Conservation (phyloP, 2,113 vertebrate species). For the Myodes glareolus region DNA sequence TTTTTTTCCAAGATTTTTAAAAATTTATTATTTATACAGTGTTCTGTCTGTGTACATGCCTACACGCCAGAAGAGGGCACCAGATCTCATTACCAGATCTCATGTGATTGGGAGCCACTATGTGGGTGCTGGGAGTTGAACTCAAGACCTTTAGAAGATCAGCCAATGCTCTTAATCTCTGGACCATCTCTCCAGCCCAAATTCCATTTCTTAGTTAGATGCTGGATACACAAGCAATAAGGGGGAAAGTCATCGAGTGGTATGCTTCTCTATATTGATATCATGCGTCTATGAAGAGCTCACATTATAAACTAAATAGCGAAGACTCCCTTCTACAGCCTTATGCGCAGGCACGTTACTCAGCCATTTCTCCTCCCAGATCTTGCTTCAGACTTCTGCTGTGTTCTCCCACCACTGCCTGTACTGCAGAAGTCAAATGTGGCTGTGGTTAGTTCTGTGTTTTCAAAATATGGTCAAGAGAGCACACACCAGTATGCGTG, state of each 20-base stretch:
- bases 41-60: too few species aligned
- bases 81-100: too few species aligned
- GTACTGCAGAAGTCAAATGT: not conserved
- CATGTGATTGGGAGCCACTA: too few species aligned
- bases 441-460: not conserved
- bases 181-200: not conserved
- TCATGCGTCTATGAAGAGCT: not conserved
- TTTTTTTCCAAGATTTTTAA: too few species aligned
- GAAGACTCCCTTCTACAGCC: not conserved
- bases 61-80: too few species aligned
- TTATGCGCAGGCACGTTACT: not conserved
- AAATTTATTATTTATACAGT: too few species aligned
- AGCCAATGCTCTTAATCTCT: too few species aligned
- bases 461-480: not conserved
- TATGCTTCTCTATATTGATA: not conserved
- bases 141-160: too few species aligned
- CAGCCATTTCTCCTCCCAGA: not conserved
- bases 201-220: not conserved
- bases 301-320: not conserved
- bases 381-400: not conserved
- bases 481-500: not conserved
- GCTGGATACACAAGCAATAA: not conserved
- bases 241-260: not conserved
- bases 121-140: too few species aligned
- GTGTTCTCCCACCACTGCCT: not conserved